Evolutionary conservation across 2,113 vertebrate species (phyloP), one percentile per base, ranked within the genome.

Genomic region (Ondatra zibethicus): DNA sequence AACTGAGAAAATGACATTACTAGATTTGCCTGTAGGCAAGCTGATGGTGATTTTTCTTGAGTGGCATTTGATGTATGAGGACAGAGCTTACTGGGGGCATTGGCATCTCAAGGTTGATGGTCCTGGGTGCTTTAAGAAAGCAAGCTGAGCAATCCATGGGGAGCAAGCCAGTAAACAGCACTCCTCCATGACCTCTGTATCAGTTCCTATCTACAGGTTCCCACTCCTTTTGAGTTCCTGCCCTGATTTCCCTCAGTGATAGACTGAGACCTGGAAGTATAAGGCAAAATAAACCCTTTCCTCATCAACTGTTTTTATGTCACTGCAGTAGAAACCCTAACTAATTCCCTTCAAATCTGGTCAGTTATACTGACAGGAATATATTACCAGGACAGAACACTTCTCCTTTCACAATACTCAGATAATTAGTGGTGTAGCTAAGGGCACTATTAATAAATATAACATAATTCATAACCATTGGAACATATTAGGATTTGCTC

Each of bases 401-500:
- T 88, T 88, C 87, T 70, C 39, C 91, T 93, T 45, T 89, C 23
- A 92, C 86, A 80, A 63, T 75, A 88, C 84, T 1, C 42, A 94
- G 58, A 36, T 65, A 88, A 47, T 73, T 36, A 81, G 86, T 31
- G 11, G 88, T 50, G 88, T 50, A 77, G 77, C 12, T 81, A 10
- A 16, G 73, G 61, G 58, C 19, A 39, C 85, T n/a, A 55, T n/a
- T 86, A 86, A 66, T 45, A 2, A 4, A 93, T 93, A 95, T 94
- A 94, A 94, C 8, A 84, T 52, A 88, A 76, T 96, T 92, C 5
- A 73, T 63, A 17, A 70, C 82, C n/a, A 77, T 65, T 89, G 25
- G 81, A 94, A 93, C 77, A 8, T 31, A 81, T 94, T 17, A 86
- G 12, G 50, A 55, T 86, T 92, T 89, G 29, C 25, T 94, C 92